Conservation (phyloP, 1,140 invertebrate species). For the Bicyclus anynana region DNA sequence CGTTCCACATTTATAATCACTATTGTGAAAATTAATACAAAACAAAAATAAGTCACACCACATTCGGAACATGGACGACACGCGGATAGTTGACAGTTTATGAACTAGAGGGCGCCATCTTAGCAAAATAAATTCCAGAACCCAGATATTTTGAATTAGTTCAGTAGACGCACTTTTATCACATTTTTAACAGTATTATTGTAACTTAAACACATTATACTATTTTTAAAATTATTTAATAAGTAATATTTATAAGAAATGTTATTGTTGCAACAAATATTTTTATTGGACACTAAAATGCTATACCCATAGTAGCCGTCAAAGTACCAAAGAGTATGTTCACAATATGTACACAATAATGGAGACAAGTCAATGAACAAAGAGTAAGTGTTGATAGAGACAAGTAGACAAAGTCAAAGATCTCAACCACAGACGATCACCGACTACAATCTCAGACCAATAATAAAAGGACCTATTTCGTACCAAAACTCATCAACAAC, state of each 20-base stretch:
- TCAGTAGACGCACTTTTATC: constrained; percentile 2
- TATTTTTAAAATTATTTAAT: not conserved
- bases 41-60: constrained; percentile 75
- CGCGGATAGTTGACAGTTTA: constrained; percentile 68
- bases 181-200: not conserved
- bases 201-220: not conserved
- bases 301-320: too few species aligned
- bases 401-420: too few species aligned
- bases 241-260: not conserved
- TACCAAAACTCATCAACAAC: too few species aligned
- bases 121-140: constrained; percentile 60
- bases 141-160: constrained; percentile 17
- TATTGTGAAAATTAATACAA: constrained; percentile 69
- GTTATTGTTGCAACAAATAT: too few species aligned
- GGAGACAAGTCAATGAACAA: too few species aligned
- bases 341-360: too few species aligned
- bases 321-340: too few species aligned
- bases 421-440: too few species aligned
- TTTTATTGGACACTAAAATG: too few species aligned
- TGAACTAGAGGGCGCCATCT: constrained; percentile 69
- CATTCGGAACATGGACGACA: constrained; percentile 75
- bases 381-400: too few species aligned
- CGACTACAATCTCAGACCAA: too few species aligned
- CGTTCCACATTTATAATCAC: constrained; percentile 69
- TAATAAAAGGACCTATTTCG: too few species aligned